Conservation (phyloP, 2,888 invertebrate genomes). For the Andricus quercusramuli region DNA sequence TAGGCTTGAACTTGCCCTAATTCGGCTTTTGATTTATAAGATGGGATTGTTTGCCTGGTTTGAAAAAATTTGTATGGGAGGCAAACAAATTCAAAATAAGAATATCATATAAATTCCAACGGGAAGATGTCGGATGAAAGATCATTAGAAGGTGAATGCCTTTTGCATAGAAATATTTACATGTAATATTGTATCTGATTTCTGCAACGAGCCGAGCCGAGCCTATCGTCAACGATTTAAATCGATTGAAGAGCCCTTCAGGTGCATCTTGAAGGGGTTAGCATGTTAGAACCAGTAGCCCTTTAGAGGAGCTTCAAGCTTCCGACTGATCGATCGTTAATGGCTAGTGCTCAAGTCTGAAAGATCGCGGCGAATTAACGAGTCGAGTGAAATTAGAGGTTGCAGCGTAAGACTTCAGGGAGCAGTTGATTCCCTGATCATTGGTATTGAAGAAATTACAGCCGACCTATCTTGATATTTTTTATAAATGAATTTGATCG, state of each 20-base stretch:
- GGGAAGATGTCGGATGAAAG: not conserved
- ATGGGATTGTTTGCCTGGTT: too few species aligned
- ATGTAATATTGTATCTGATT: not conserved
- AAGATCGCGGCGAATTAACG: slow-evolving; percentile 21
- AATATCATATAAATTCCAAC: not conserved
- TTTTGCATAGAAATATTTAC: not conserved
- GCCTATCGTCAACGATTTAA: not conserved
- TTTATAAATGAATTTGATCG: not conserved
- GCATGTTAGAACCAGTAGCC: not conserved
- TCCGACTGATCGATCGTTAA: slow-evolving; percentile 2
- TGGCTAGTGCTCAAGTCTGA: not conserved
- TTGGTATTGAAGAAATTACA: not conserved
- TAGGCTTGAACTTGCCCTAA: too few species aligned
- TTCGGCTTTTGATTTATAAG: too few species aligned
- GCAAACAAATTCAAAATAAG: not conserved
- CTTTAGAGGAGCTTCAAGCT: not conserved
- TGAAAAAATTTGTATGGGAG: too few species aligned
- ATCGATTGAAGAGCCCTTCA: slow-evolving; percentile 7
- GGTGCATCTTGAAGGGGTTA: not conserved
- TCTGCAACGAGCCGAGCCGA: not conserved
- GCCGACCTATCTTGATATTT: not conserved
- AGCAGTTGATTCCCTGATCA: slow-evolving; percentile 44
- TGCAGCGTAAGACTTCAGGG: slow-evolving; percentile 56
- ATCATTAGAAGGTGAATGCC: not conserved
- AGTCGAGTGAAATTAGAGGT: slow-evolving; percentile 53